Conservation (phyloP, 2,113 vertebrate species). For the Mesitornis unicolor region DNA sequence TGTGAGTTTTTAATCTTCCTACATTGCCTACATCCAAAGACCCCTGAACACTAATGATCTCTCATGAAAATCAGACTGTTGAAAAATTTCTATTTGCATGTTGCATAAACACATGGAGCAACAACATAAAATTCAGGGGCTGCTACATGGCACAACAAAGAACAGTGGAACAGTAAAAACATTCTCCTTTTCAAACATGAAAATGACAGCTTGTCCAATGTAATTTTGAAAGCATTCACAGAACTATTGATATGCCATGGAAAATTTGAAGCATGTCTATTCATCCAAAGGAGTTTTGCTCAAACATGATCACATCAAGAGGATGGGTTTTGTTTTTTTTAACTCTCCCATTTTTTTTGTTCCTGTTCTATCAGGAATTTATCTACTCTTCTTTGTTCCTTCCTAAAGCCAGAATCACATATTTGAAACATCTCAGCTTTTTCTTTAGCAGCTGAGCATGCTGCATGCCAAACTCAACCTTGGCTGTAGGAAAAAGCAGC, state of each 20-base stretch:
- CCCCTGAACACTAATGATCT: neutral
- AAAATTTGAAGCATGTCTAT: neutral
- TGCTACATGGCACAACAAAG: neutral
- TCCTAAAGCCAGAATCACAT: neutral
- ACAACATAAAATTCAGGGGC: neutral
- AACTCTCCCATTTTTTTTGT: neutral
- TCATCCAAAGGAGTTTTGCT: neutral
- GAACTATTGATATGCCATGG: neutral
- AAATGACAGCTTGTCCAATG: neutral
- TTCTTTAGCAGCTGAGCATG: neutral
- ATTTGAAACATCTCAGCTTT: neutral
- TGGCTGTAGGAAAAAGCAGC: neutral
- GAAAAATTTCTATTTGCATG: neutral
- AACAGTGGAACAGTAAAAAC: neutral
- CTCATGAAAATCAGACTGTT: neutral
- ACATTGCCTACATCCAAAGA: neutral
- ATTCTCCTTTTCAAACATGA: neutral
- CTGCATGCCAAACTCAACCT: neutral
- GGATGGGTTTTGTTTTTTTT: neutral
- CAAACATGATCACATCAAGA: neutral
- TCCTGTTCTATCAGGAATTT: neutral
- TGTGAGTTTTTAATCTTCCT: neutral
- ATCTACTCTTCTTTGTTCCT: neutral
- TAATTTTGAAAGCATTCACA: slow-evolving; percentile 29
- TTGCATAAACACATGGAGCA: neutral